Evolutionary conservation across 2,113 vertebrate species (phyloP), one percentile per base, ranked within the genome.

Genomic region (Galemys pyrenaicus): DNA sequence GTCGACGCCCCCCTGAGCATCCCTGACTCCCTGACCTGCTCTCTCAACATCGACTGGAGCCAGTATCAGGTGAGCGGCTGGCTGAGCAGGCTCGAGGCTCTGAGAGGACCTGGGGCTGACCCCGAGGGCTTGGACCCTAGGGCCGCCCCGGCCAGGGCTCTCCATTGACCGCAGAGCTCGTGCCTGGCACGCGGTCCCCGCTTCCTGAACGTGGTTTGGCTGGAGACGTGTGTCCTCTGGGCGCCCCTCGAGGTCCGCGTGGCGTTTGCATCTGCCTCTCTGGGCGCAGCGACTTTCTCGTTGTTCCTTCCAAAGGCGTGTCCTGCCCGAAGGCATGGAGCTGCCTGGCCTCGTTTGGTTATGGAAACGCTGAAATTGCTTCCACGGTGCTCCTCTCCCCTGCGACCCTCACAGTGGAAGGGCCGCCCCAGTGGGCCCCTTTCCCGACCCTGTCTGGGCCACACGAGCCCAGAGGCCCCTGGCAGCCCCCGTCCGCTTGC

Each of bases 1-100:
- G 99, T 99, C 35, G 99, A 99, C 91, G 99, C 99, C 96, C 99
- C 99, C 12, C 95, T 99, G 97, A 99, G 98, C 97, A 99, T 99
- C 98, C 99, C 99, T 9, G 85, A 95, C 49, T 98, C 98, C 97
- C 99, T 99, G 96, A 99, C 98, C 68, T 99, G 98, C 32, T 98
- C 99, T 98, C 97, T 99, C 98, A 99, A 99, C 97, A 99, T 99
- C 94, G 99, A 99, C 97, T 99, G 99, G 99, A 99, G 98, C 6
- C 99, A 99, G 95, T 99, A 99, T 98, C 99, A 99, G 99, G 99
- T 99, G 95, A 98, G 98, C 60, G 78, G 9, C 65, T 32, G 1
- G 0, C 75, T 22, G 46, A 64, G 30, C n/a, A n/a, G n/a, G n/a
- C n/a, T n/a, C n/a, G n/a, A 6, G 24, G 19, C 56, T 20, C 19